Base-by-base conservation (phyloP, 2,888 invertebrate species). In the Nymphalis polychloros region DNA sequence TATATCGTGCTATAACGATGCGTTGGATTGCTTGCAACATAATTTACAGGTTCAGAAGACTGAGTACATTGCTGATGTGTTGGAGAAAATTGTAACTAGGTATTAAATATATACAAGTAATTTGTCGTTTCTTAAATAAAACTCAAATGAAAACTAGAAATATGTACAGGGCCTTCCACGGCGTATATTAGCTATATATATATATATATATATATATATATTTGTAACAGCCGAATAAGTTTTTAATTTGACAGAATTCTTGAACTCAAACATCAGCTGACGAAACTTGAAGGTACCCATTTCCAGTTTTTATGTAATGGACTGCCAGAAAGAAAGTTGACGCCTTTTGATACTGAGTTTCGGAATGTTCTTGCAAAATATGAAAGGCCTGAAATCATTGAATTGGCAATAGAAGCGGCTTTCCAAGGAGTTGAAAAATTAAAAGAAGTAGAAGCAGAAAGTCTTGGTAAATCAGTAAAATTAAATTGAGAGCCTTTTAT, bases 1-100 rank as follows among this genome's bases (percentile, higher is more conserved):
- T 72, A 82, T 84, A 70, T 68, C 69, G 0, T 64, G 83, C 1
- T 89, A 87, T 75, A 90, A 88, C 57, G 79, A 84, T 1, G 74
- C 79, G 0, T 66, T 83, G 27, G 86, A 87, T 20, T 86, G 86
- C 63, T 69, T 80, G 3, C 75, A 83, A 1, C 82, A 87, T 47
- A 88, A 87, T 68, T 72, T 88, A 1, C 90, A 90, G 76, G 82
- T 89, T 2, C 90, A 90, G 75, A 90, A 90, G 74, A 78, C 81
- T 5, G 59, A 31, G 8, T 83, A 82, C 64, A 80, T 89, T 2
- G 63, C 71, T 1, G 75, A 78, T 1, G 76, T 89, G 3, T 71
- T 87, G 0, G 78, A 80, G 35, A 77, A 81, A 20, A 69, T 86
- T 20, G 79, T 81, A 17, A 75, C 77, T 8, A 85, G 90, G 90